Base-by-base conservation (phyloP, 2,113 vertebrate genomes). In the Melierax canorus region DNA sequence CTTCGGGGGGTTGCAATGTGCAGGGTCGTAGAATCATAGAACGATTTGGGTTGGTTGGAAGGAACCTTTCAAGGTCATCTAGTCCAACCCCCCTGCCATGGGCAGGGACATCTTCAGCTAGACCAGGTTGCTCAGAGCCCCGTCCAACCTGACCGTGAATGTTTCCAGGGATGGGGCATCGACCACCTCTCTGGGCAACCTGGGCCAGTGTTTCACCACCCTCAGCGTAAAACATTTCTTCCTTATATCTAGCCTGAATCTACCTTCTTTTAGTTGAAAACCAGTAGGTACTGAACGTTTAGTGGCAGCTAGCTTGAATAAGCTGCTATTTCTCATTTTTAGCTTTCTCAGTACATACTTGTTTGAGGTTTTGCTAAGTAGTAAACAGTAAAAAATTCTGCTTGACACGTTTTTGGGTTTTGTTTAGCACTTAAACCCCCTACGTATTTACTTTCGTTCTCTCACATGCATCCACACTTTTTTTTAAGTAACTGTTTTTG, bases 241-340 rank as follows among this genome's bases (percentile, higher is more conserved):
- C 45, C 41, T 14, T n/a, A 0, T 26, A 2, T 26, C 36, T 38
- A 16, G 16, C 38, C 41, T 38, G 13, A 43, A 12, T 53, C 29
- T 4, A 11, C 32, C 19, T 5, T 2, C 39, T 2, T 34, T 23
- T 7, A 8, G 34, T 29, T 55, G 10, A 4, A 19, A 41, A 32
- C 11, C 32, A 34, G n/a, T 13, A 7, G 20, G 6, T 3, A 3
- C 7, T 24, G 48, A 23, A 32, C 0, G 0, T 6, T 32, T 6
- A 18, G 22, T 55, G 2, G 2, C 50, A 21, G 22, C 60, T 16
- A 14, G 4, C 12, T 30, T 32, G 14, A 5, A n/a, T 39, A 8
- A 55, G 75, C 75, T 56, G 39, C 23, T 48, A 34, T 43, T 41
- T 22, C 46, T 45, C 23, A 3, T 63, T 43, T 79, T 38, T 15